Base-by-base conservation (phyloP, 2,113 vertebrate genomes). In the Tretioscincus oriximinensis region DNA sequence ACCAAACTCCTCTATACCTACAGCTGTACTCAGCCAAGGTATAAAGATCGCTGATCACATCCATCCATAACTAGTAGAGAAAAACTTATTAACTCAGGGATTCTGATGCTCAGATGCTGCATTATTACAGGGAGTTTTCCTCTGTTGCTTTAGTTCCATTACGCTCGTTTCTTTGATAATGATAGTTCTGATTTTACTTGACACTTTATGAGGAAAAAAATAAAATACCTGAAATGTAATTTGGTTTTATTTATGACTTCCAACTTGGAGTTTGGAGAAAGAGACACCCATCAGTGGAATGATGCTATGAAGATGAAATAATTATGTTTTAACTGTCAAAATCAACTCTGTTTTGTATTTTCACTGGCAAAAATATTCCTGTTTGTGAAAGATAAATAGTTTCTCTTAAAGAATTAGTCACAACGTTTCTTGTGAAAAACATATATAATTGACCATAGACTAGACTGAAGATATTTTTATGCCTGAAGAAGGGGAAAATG, bases 401-500 rank as follows among this genome's bases (percentile, higher is more conserved):
- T 81, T 66, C 12, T n/a, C 78, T 81, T 31, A 66, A 35, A 65
- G 54, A 58, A 73, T 31, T 72, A 72, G 45, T 18, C 51, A 47
- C 24, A 49, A 0, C 12, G 7, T 26, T 24, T 26, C 49, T 35
- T 73, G 49, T 72, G 14, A 31, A 63, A 63, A 63, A 63, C 24
- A 63, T 22, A 63, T 24, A 63, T 58, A 24, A 45, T 70, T 70
- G 68, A 58, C n/a, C n/a, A 21, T 28, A 73, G 21, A 58, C 9
- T 47, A 7, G 47, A 41, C 58, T 22, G 20, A 28, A 60, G 54
- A 60, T 6, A 60, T 26, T 78, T 24, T 61, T n/a, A 2, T 71
- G 58, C 68, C 41, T 47, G n/a, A 4, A n/a, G 24, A 31, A 71
- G 12, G 47, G 47, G 71, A 47, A 63, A 79, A 71, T 28, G 41